Evolutionary conservation across 1,140 invertebrate genomes (phyloP).

Genomic region (Drosophila funebris): DNA sequence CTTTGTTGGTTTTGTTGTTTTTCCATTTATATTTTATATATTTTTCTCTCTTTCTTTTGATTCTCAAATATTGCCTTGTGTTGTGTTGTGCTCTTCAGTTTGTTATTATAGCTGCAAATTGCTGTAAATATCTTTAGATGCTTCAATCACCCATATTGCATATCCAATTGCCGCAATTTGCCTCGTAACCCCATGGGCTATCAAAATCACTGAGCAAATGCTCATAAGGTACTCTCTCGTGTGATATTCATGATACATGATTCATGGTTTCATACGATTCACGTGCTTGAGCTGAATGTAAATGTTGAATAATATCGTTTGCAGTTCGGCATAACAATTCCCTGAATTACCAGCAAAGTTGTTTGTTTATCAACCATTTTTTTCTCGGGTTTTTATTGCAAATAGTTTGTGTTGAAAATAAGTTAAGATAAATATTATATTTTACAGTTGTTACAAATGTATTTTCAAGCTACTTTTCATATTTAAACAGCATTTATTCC

Average conservation of each 20-base stretch:
- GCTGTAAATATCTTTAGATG: conserved; percentile 36
- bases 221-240: background rate
- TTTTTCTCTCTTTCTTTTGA: background rate
- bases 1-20: no score
- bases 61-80: conserved; percentile 9
- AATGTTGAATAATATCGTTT: background rate
- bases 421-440: background rate
- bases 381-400: background rate
- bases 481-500: no score
- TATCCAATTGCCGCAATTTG: conserved; percentile 18
- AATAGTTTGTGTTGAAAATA: background rate
- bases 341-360: background rate
- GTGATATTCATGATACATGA: background rate
- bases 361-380: background rate
- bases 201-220: conserved; percentile 21
- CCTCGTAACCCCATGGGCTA: background rate
- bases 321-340: background rate
- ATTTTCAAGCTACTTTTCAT: no score
- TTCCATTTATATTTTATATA: background rate
- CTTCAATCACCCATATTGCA: conserved; percentile 33
- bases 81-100: background rate
- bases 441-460: background rate
- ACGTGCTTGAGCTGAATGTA: background rate
- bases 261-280: background rate
- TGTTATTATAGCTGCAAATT: conserved; percentile 42